Evolutionary conservation across 2,113 vertebrate species (phyloP).

Genomic region (Lagopus leucura): DNA sequence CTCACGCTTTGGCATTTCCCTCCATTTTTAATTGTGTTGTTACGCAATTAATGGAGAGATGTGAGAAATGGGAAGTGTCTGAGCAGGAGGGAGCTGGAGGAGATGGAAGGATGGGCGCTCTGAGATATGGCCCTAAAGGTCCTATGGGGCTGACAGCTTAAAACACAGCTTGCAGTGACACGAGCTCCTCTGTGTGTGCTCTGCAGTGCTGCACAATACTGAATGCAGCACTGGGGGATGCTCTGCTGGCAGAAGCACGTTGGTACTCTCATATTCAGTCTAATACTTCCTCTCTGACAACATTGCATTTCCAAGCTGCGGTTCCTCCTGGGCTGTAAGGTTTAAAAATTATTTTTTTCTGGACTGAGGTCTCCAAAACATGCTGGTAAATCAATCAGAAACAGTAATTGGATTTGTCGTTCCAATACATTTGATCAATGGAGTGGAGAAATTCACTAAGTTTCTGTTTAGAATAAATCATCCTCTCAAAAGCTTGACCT

Average conservation of each 20-base stretch:
- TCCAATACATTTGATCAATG: background rate
- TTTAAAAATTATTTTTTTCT: background rate
- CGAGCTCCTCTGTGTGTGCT: background rate
- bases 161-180: background rate
- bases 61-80: background rate
- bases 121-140: rapidly evolving
- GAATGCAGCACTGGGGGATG: background rate
- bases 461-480: constrained; percentile 2
- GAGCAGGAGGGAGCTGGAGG: background rate
- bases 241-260: background rate
- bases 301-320: background rate
- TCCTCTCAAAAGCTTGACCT: background rate
- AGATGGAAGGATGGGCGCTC: background rate
- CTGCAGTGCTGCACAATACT: background rate
- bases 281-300: constrained; percentile 11
- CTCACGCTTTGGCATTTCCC: background rate
- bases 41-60: background rate
- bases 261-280: background rate
- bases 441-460: background rate
- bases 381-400: constrained; percentile 8
- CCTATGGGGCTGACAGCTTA: background rate
- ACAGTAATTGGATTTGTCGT: background rate
- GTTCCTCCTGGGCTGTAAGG: background rate
- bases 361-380: background rate
- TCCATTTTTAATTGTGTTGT: background rate